phyloP scores from a whole-genome alignment of 1,140 invertebrate genomes.

The Zophobas atratus region DNA sequence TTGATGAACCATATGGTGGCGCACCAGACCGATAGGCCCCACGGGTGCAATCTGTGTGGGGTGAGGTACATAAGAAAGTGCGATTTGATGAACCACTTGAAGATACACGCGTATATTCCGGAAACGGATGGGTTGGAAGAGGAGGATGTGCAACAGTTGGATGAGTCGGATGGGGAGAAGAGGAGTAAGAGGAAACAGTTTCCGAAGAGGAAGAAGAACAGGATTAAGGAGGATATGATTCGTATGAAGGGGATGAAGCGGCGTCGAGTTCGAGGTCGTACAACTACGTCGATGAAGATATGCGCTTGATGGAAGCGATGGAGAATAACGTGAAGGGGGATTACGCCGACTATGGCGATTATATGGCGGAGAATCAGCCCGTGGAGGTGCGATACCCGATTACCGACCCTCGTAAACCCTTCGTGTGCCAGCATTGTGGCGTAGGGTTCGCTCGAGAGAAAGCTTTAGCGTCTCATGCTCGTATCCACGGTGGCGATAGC shows the following conservation, averaged over 20 bases:
- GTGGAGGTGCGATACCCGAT: slow-evolving; percentile 73
- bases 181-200: slow-evolving; percentile 50
- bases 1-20: slow-evolving; percentile 89
- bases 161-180: slow-evolving; percentile 58
- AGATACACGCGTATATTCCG: slow-evolving; percentile 84
- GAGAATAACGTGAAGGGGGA: slow-evolving; percentile 66
- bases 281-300: slow-evolving; percentile 70
- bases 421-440: slow-evolving; percentile 86
- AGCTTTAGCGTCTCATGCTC: slow-evolving; percentile 80
- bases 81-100: slow-evolving; percentile 86
- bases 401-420: slow-evolving; percentile 81
- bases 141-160: slow-evolving; percentile 57
- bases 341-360: slow-evolving; percentile 62
- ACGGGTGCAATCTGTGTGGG: slow-evolving; percentile 85
- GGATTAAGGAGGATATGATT: slow-evolving; percentile 63
- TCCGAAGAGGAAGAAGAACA: slow-evolving; percentile 52
- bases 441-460: slow-evolving; percentile 86
- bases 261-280: slow-evolving; percentile 64
- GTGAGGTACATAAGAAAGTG: slow-evolving; percentile 82
- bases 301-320: slow-evolving; percentile 69
- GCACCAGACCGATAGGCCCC: slow-evolving; percentile 84
- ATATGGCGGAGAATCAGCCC: slow-evolving; percentile 74
- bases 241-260: slow-evolving; percentile 51
- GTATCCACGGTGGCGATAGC: slow-evolving; percentile 82
- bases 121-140: slow-evolving; percentile 65